phyloP scores from a whole-genome alignment of 2,797 vertebrate genomes.

The Myoxocephalus aenaeus region DNA sequence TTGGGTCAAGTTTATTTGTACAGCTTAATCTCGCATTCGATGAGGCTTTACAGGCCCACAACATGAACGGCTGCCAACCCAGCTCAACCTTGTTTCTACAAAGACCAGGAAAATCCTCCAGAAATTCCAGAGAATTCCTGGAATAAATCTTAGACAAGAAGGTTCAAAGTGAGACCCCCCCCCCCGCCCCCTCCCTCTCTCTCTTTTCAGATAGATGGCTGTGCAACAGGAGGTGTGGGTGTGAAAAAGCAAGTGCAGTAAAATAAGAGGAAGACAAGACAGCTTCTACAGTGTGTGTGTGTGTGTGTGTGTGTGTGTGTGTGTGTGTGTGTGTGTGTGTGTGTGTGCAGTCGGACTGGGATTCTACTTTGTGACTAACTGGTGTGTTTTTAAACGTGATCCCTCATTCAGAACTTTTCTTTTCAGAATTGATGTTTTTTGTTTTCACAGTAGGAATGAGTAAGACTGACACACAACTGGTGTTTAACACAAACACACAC shows the following conservation, averaged over 20 bases:
- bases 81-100: conserved; percentile 9
- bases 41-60: conserved; percentile 9
- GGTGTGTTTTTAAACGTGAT: conserved; percentile 22
- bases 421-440: conserved; percentile 12
- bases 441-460: conserved; percentile 22
- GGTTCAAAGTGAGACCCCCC: conserved; percentile 25
- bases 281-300: conserved; percentile 9
- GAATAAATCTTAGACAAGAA: neutral
- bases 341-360: conserved; percentile 14
- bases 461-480: conserved; percentile 20
- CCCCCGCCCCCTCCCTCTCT: neutral
- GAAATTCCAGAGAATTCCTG: neutral
- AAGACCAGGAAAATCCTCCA: conserved; percentile 21
- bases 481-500: conserved; percentile 34
- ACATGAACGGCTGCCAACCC: conserved; percentile 14
- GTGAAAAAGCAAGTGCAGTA: neutral
- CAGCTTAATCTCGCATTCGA: conserved; percentile 41
- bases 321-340: conserved; percentile 15
- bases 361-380: conserved; percentile 39
- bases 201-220: neutral
- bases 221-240: neutral
- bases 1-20: conserved; percentile 47
- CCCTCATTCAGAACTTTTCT: conserved; percentile 19
- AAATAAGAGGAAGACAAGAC: neutral
- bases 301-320: conserved; percentile 6